These are phyloP conservation scores for Temnopleurus reevesii DNA, from an alignment of 53 echinoderm and acorn worm species.

Conservation along the genomic window DNA sequence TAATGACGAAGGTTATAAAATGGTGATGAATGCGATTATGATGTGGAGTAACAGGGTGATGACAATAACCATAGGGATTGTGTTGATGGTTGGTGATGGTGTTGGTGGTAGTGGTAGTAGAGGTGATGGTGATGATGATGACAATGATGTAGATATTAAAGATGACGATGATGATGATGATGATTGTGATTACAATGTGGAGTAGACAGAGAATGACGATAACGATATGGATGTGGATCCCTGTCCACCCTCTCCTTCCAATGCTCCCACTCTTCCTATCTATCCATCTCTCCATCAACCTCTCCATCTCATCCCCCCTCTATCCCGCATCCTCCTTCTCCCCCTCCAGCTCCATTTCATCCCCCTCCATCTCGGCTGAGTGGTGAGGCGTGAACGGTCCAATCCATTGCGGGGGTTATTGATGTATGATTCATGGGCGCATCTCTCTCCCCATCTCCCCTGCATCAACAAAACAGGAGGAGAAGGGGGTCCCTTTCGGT, in stretches of 20 bases:
- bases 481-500: slow-evolving; percentile 23
- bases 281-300: neutral
- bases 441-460: neutral
- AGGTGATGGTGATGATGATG: neutral
- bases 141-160: neutral
- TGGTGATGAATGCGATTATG: neutral
- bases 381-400: slow-evolving; percentile 37
- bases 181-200: no score
- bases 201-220: no score
- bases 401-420: slow-evolving; percentile 27
- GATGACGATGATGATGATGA: neutral
- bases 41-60: neutral
- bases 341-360: slow-evolving; percentile 9
- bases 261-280: neutral
- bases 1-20: no score
- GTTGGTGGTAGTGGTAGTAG: neutral
- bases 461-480: neutral
- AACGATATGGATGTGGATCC: no score
- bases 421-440: slow-evolving; percentile 50
- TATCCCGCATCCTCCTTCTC: neutral
- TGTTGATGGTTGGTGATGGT: neutral
- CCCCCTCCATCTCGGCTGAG: neutral
- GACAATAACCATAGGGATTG: no score
- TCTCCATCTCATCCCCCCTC: neutral
- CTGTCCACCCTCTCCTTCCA: neutral